Evolutionary conservation across 2,797 vertebrate species (phyloP), one percentile per base, ranked within the genome.

Genomic region (Pantherophis alleghaniensis): DNA sequence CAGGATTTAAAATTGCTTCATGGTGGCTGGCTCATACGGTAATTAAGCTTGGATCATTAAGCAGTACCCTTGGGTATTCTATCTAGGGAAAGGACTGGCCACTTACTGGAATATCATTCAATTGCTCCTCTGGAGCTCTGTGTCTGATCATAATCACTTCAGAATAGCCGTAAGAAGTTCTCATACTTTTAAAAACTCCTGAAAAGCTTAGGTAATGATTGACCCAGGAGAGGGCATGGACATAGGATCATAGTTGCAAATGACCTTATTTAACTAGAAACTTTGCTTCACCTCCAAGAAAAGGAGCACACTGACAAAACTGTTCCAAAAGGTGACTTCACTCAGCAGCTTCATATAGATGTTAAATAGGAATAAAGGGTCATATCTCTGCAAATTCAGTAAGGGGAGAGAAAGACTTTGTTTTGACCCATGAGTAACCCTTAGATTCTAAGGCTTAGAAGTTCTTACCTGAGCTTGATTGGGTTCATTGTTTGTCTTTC

Each of bases 111-210:
- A 94, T 95, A 96, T 96, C 96, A 96, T 91, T 93, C 95, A 97
- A 96, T 96, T 96, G 96, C 91, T 95, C 93, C 96, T 97, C 96
- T 96, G 96, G 90, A 97, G 96, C 96, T 95, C 95, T 93, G 56
- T 94, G 59, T 94, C 96, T 97, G 97, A 97, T 97, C 96, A 96
- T 96, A 97, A 97, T 97, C 97, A 96, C 96, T 97, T 95, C 95
- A 96, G 95, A 96, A 95, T 95, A 95, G 74, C 94, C 95, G 92
- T 86, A 92, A 96, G 96, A 96, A 95, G 96, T 96, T 95, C 94
- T 95, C 95, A 97, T 96, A 96, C 96, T 96, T 95, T 93, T 96
- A 91, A 93, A 94, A 95, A 93, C 94, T 90, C 96, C 96, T 97
- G 96, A 97, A 95, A 94, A 94, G 69, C 89, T 9, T 91, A 90